Conservation (phyloP, 2,797 vertebrate species). For the Poecilia velifera region DNA sequence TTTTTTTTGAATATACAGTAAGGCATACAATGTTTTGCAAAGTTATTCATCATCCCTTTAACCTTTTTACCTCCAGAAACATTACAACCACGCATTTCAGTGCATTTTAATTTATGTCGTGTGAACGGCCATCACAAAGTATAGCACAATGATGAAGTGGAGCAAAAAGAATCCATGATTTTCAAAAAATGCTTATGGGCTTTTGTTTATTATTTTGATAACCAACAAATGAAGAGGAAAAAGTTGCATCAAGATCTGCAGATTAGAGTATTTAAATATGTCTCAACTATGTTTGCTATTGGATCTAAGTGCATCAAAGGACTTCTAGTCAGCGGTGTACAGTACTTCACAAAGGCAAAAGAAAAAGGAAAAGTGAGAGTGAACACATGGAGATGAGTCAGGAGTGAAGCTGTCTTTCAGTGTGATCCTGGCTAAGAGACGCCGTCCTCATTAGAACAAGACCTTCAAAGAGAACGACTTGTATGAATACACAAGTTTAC, state of each 20-base stretch:
- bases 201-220: neutral
- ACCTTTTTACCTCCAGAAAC: neutral
- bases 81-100: neutral
- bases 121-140: neutral
- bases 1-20: neutral
- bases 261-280: neutral
- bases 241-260: neutral
- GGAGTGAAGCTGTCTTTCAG: neutral
- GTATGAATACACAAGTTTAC: neutral
- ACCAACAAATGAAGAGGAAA: neutral
- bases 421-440: neutral
- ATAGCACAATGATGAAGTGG: neutral
- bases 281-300: neutral
- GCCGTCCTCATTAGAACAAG: conserved; percentile 16
- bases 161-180: neutral
- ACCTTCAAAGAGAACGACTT: neutral
- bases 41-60: neutral
- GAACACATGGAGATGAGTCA: neutral
- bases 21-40: neutral
- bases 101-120: neutral
- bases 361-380: neutral
- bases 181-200: neutral
- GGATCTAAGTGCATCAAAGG: neutral
- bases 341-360: neutral
- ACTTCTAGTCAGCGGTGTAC: neutral